Conservation (phyloP, 2,888 invertebrate genomes). For the Hydriomena furcata region DNA sequence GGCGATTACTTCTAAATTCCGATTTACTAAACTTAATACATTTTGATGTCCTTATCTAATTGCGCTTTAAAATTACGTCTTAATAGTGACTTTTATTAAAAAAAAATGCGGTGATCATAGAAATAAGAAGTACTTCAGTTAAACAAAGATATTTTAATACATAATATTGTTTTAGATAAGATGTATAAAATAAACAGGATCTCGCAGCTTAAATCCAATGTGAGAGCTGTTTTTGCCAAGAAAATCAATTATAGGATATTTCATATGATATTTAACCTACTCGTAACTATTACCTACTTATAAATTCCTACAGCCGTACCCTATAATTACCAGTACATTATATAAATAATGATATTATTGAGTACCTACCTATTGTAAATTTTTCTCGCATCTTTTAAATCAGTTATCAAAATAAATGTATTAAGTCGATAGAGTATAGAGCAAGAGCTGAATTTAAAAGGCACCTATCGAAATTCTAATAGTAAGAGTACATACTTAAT, state of each 20-base stretch:
- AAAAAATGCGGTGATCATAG: no score
- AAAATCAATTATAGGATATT: neutral
- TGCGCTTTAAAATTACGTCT: no score
- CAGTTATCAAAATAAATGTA: slow-evolving; percentile 5
- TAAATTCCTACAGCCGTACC: slow-evolving; percentile 9
- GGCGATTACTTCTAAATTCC: slow-evolving; percentile 36
- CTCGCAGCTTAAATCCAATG: no score
- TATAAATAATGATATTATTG: no score
- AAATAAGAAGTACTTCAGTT: no score
- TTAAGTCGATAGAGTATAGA: slow-evolving; percentile 7
- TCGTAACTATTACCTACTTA: no score
- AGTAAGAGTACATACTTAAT: slow-evolving; percentile 11
- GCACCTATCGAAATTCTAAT: slow-evolving; percentile 26
- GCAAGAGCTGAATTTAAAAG: slow-evolving; percentile 19
- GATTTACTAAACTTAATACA: neutral
- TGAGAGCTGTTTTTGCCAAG: no score
- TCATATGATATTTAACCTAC: neutral
- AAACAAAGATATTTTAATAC: no score
- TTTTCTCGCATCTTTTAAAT: neutral
- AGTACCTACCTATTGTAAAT: neutral
- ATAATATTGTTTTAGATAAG: no score
- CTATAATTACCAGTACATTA: slow-evolving; percentile 1
- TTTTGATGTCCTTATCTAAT: neutral
- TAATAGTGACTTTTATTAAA: no score
- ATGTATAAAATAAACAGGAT: neutral